phyloP scores from a whole-genome alignment of 1,140 invertebrate species.

The Brachionus calyciflorus region DNA sequence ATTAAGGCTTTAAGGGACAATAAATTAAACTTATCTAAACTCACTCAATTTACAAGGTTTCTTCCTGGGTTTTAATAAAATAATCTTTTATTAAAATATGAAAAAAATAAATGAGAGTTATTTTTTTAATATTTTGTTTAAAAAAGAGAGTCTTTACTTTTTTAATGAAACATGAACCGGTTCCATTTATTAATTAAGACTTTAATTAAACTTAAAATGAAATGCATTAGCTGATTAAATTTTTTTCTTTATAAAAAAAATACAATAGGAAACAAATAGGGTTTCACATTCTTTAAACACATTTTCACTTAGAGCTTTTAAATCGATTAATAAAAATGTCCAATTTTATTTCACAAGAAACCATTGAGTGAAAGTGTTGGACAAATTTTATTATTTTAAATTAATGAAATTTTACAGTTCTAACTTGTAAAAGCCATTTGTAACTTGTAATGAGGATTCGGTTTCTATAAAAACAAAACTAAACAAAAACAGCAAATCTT shows the following conservation, averaged over 20 bases:
- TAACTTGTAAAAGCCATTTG: too few species aligned
- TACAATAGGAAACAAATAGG: slow-evolving; percentile 20
- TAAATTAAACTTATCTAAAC: slow-evolving; percentile 36
- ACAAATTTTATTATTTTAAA: too few species aligned
- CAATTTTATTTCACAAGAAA: too few species aligned
- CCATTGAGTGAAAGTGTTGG: too few species aligned
- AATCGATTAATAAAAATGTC: too few species aligned
- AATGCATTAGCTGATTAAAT: neutral
- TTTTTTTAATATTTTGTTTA: too few species aligned
- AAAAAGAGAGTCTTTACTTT: too few species aligned
- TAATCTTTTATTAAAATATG: slow-evolving; percentile 1
- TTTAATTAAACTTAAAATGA: slow-evolving; percentile 5
- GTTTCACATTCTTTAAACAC: slow-evolving; percentile 17
- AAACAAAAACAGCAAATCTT: too few species aligned
- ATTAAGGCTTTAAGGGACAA: slow-evolving; percentile 11
- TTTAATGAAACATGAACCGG: slow-evolving; percentile 26
- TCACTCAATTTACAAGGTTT: slow-evolving; percentile 6
- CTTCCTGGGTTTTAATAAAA: slow-evolving; percentile 7
- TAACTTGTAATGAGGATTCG: too few species aligned
- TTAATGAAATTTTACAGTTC: too few species aligned
- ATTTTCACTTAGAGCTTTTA: neutral
- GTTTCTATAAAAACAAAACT: too few species aligned
- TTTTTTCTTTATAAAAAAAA: too few species aligned
- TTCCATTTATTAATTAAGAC: slow-evolving; percentile 38
- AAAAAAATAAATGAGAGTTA: neutral